phyloP scores from a whole-genome alignment of 2,888 invertebrate species.

The Thereva nobilitata region DNA sequence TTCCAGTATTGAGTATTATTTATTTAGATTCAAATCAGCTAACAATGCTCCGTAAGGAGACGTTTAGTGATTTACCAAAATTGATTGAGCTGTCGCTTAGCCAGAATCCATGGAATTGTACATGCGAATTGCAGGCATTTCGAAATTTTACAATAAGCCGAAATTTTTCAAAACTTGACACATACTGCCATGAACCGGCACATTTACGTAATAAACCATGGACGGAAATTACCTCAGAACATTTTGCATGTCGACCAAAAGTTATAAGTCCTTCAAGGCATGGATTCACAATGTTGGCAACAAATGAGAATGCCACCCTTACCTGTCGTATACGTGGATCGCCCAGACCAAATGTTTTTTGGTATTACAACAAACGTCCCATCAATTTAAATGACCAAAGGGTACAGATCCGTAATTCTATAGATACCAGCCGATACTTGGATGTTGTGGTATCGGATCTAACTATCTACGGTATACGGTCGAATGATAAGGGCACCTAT shows the following conservation, averaged over 20 bases:
- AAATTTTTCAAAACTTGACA: slow-evolving; percentile 75
- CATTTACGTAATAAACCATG: slow-evolving; percentile 71
- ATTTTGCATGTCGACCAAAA: slow-evolving; percentile 82
- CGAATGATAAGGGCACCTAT: slow-evolving; percentile 73
- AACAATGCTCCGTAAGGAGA: slow-evolving; percentile 67
- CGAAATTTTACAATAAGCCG: slow-evolving; percentile 75
- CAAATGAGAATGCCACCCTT: slow-evolving; percentile 67
- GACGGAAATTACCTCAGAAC: slow-evolving; percentile 70
- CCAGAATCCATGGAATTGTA: slow-evolving; percentile 87
- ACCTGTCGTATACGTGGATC: slow-evolving; percentile 63
- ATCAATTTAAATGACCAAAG: slow-evolving; percentile 61
- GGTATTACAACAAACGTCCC: slow-evolving; percentile 63
- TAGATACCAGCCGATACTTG: slow-evolving; percentile 48
- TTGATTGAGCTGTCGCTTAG: slow-evolving; percentile 75
- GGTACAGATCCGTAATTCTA: slow-evolving; percentile 49
- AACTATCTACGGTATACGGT: slow-evolving; percentile 67
- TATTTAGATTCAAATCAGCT: slow-evolving; percentile 76
- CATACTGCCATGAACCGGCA: slow-evolving; percentile 72
- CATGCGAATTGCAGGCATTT: slow-evolving; percentile 79
- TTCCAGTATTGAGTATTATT: slow-evolving; percentile 70
- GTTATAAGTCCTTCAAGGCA: slow-evolving; percentile 66
- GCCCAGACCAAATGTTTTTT: slow-evolving; percentile 61
- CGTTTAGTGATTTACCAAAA: slow-evolving; percentile 68
- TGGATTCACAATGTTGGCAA: slow-evolving; percentile 61
- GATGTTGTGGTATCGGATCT: slow-evolving; percentile 59